These are phyloP conservation scores for Sciurus niger DNA, from an alignment of 2,113 vertebrate species.

Conservation along the genomic window DNA sequence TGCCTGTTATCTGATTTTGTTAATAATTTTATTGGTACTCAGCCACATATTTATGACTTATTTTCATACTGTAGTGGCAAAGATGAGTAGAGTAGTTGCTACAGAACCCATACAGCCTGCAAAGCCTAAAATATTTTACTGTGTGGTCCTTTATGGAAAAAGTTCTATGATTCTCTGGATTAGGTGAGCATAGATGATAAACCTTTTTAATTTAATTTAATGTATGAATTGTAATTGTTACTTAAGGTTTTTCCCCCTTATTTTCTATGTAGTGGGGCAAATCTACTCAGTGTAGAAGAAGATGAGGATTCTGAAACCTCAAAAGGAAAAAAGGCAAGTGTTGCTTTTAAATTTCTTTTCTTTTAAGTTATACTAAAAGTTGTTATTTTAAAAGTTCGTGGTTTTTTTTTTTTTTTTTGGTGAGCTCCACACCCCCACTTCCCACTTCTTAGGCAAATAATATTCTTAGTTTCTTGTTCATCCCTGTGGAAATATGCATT, in stretches of 20 bases:
- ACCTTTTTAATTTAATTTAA: slow-evolving; percentile 60
- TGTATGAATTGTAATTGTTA: slow-evolving; percentile 57
- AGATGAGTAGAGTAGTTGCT: slow-evolving; percentile 42
- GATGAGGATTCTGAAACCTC: slow-evolving; percentile 86
- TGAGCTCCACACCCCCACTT: neutral
- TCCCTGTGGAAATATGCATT: neutral
- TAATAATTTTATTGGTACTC: neutral
- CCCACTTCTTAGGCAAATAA: neutral
- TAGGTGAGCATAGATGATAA: slow-evolving; percentile 45
- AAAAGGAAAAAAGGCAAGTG: slow-evolving; percentile 93
- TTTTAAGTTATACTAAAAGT: slow-evolving; percentile 51
- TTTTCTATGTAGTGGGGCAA: slow-evolving; percentile 88
- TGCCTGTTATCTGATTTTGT: neutral
- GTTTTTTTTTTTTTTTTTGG: neutral
- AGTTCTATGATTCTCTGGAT: slow-evolving; percentile 39
- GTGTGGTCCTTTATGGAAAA: slow-evolving; percentile 31
- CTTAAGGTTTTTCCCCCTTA: slow-evolving; percentile 67
- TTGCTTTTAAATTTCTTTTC: slow-evolving; percentile 37
- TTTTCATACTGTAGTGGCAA: neutral
- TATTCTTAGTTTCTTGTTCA: slow-evolving; percentile 14
- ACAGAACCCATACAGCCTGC: neutral
- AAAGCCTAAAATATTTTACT: slow-evolving; percentile 27
- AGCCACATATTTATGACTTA: neutral
- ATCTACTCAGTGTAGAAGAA: slow-evolving; percentile 92
- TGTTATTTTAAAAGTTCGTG: neutral